Percentiles rank a stretch among this genome's conserved stretches.
Conservation (phyloP, 2,888 invertebrate species). For the Pammene aurita region DNA sequence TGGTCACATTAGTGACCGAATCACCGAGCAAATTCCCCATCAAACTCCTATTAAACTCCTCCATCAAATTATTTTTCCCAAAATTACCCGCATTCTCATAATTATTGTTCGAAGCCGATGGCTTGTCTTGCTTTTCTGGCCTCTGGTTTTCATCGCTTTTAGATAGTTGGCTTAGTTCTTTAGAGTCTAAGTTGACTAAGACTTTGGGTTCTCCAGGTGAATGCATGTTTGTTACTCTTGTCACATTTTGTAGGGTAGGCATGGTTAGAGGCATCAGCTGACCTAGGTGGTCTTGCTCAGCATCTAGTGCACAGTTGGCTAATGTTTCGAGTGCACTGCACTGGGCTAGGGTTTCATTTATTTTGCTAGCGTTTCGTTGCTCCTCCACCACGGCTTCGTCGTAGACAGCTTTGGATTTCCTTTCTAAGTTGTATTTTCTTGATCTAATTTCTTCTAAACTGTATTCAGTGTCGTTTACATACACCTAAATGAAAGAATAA, state of each 20-base stretch:
- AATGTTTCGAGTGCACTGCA: slow-evolving; percentile 78
- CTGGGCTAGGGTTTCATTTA: slow-evolving; percentile 74
- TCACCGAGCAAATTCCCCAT: slow-evolving; percentile 82
- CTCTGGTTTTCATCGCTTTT: slow-evolving; percentile 66
- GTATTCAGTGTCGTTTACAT: slow-evolving; percentile 85
- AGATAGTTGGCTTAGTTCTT: slow-evolving; percentile 71
- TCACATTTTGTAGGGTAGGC: slow-evolving; percentile 75
- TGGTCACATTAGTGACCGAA: slow-evolving; percentile 78
- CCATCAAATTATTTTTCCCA: slow-evolving; percentile 74
- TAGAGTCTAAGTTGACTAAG: slow-evolving; percentile 76
- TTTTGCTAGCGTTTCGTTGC: slow-evolving; percentile 63
- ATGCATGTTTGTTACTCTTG: slow-evolving; percentile 77
- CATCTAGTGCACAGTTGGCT: slow-evolving; percentile 77
- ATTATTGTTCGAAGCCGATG: slow-evolving; percentile 50
- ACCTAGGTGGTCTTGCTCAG: slow-evolving; percentile 75
- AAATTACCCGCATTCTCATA: slow-evolving; percentile 64
- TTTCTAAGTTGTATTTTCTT: slow-evolving; percentile 78
- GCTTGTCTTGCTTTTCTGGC: slow-evolving; percentile 52
- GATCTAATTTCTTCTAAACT: slow-evolving; percentile 91
- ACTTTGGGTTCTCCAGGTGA: slow-evolving; percentile 79
- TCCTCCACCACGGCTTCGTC: slow-evolving; percentile 53
- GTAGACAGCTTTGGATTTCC: slow-evolving; percentile 62
- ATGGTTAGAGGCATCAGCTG: slow-evolving; percentile 76
- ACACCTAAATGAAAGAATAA: slow-evolving; percentile 61
- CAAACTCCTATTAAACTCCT: slow-evolving; percentile 77